Evolutionary conservation across 2,797 vertebrate species (phyloP).

Genomic region (Craterocephalus amniculus): DNA sequence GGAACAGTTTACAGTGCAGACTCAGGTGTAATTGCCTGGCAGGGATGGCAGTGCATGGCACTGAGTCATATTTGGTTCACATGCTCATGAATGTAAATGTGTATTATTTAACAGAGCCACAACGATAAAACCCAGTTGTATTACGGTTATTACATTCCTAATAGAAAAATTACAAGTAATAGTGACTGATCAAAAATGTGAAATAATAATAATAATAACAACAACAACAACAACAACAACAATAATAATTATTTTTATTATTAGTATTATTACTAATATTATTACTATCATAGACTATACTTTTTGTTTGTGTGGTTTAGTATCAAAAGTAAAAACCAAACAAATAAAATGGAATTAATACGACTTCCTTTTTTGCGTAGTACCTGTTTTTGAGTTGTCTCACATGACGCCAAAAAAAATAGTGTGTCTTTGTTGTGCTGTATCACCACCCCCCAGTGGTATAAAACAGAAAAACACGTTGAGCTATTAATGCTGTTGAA

Average conservation of each 20-base stretch:
- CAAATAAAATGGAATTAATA: too few relatives aligned
- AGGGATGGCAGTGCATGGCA: slow-evolving; percentile 13
- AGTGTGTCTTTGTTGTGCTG: background rate
- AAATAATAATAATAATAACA: background rate
- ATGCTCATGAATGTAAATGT: slow-evolving; percentile 1
- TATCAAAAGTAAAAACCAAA: too few relatives aligned
- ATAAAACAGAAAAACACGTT: slow-evolving; percentile 12
- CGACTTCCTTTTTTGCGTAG: background rate
- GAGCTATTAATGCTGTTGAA: background rate
- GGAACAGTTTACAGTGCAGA: slow-evolving; percentile 32
- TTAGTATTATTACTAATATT: too few relatives aligned
- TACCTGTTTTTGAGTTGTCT: background rate
- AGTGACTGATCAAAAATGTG: background rate
- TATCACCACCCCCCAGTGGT: slow-evolving; percentile 70
- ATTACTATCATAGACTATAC: too few relatives aligned
- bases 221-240: background rate
- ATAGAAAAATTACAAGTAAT: background rate
- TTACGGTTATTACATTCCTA: background rate
- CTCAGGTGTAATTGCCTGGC: slow-evolving; percentile 32
- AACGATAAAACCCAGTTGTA: background rate
- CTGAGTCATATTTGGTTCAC: slow-evolving; percentile 12
- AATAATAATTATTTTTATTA: too few relatives aligned
- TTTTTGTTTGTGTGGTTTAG: too few relatives aligned
- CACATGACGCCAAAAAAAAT: background rate
- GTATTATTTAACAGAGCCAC: background rate